phyloP scores from a whole-genome alignment of 92 coral and sea anemone genomes.

The Palythoa heliodiscus region DNA sequence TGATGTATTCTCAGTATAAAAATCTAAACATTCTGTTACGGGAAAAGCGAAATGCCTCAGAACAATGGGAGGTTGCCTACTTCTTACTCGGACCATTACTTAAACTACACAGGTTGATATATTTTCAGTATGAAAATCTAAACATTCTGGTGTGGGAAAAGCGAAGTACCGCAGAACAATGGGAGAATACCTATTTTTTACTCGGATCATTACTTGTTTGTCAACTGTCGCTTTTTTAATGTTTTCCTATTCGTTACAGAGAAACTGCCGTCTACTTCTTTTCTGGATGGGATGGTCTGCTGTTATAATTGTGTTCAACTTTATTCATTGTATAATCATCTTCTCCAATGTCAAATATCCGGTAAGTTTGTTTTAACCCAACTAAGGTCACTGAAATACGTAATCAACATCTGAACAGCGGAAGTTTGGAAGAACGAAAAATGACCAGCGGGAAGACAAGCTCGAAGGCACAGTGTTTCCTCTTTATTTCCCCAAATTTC shows the following conservation, averaged over 20 bases:
- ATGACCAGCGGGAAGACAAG: too few relatives aligned
- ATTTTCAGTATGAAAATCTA: too few relatives aligned
- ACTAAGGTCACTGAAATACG: not conserved
- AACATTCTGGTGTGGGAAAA: too few relatives aligned
- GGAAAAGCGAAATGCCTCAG: too few relatives aligned
- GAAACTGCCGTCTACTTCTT: not conserved
- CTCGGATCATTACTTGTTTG: not conserved
- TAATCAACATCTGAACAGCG: not conserved
- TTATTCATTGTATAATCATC: conserved; percentile 20
- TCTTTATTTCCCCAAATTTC: too few relatives aligned
- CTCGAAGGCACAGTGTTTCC: too few relatives aligned
- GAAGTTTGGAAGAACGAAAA: too few relatives aligned
- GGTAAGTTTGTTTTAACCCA: not conserved
- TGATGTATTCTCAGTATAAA: too few relatives aligned
- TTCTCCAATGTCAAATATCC: not conserved
- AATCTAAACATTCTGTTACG: too few relatives aligned
- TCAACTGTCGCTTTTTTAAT: not conserved
- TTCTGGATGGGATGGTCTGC: conserved; percentile 37
- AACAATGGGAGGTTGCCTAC: too few relatives aligned
- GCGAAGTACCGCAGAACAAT: not conserved
- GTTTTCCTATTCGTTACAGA: not conserved
- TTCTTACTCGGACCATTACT: too few relatives aligned
- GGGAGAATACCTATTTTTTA: not conserved
- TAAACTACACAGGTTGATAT: too few relatives aligned
- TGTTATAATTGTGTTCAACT: conserved; percentile 27